These are phyloP conservation scores for Heliconius charithonia DNA, from an alignment of 2,888 invertebrate genomes.

Conservation along the genomic window DNA sequence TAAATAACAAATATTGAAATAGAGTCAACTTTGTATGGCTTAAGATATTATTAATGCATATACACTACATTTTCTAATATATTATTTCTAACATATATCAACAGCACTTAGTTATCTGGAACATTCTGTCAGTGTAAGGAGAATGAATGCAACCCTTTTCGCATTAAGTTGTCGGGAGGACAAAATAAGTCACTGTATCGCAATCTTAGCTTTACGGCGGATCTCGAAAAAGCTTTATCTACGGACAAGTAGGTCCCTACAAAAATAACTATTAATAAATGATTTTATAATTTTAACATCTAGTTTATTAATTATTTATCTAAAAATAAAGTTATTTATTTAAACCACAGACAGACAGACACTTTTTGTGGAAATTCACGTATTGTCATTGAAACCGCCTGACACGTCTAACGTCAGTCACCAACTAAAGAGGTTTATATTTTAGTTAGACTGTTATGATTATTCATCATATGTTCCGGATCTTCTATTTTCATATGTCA, in stretches of 20 bases:
- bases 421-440: no score
- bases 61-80: not conserved
- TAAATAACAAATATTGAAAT: not conserved
- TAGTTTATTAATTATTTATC: no score
- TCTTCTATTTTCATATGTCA: no score
- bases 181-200: slow-evolving; percentile 61
- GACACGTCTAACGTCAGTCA: no score
- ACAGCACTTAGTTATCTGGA: slow-evolving; percentile 28
- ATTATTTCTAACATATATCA: not conserved
- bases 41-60: no score
- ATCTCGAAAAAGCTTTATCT: slow-evolving; percentile 19
- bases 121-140: slow-evolving; percentile 48
- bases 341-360: no score
- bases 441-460: no score
- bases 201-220: slow-evolving; percentile 37
- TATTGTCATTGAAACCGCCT: no score
- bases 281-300: not conserved
- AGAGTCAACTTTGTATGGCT: no score
- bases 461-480: no score
- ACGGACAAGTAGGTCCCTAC: not conserved
- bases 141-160: slow-evolving; percentile 57
- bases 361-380: no score
- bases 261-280: not conserved
- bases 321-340: no score
- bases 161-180: slow-evolving; percentile 57